A percentile compares a stretch with the other conserved stretches of the same genome.
These are phyloP conservation scores for Dolichotis patagonum DNA, from an alignment of 2,113 vertebrate species.

Conservation along the genomic window DNA sequence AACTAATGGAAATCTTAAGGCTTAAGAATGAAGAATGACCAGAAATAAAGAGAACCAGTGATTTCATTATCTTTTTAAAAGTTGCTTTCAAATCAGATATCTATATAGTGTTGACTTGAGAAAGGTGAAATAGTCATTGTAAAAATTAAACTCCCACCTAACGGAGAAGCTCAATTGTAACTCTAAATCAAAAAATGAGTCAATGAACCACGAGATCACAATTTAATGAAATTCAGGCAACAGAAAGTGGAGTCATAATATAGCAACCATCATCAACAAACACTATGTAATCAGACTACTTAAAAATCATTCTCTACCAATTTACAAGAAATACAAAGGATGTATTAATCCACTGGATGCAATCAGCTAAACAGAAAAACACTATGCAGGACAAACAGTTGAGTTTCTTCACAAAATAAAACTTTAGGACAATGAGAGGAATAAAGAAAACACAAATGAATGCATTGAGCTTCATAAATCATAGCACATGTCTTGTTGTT, in stretches of 20 bases:
- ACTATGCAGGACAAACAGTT: slow-evolving; percentile 6
- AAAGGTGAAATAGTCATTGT: not conserved
- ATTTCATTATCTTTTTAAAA: not conserved
- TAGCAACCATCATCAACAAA: slow-evolving; percentile 21
- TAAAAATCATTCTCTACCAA: slow-evolving; percentile 21
- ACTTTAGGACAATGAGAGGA: not conserved
- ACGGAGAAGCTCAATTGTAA: not conserved
- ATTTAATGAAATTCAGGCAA: slow-evolving; percentile 55
- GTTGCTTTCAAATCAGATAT: not conserved
- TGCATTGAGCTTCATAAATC: not conserved
- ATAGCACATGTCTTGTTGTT: not conserved
- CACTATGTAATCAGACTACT: not conserved
- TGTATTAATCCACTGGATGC: not conserved
- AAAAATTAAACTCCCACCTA: slow-evolving; percentile 23
- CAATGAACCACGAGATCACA: not conserved
- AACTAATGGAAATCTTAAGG: slow-evolving; percentile 33
- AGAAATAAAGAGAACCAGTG: not conserved
- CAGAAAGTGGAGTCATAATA: slow-evolving; percentile 53
- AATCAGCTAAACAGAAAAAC: slow-evolving; percentile 43
- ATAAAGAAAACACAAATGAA: not conserved
- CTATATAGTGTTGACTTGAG: not conserved
- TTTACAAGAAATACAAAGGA: slow-evolving; percentile 41
- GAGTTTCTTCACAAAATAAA: slow-evolving; percentile 36
- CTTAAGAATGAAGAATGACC: not conserved
- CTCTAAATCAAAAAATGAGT: not conserved